These are phyloP conservation scores for Elmis aenea DNA, from an alignment of 2,888 invertebrate genomes.

Conservation along the genomic window DNA sequence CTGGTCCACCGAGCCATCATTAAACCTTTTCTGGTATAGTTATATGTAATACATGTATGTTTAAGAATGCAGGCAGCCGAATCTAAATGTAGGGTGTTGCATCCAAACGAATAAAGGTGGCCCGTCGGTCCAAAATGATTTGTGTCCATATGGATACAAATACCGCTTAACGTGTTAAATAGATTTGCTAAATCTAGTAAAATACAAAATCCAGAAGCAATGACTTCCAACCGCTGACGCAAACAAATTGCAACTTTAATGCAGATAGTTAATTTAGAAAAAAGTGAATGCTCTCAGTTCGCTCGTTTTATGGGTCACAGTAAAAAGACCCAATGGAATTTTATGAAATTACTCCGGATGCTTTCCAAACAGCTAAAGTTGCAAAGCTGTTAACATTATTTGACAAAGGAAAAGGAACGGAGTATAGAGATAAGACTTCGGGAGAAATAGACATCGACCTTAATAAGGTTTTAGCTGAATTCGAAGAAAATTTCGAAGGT, in stretches of 20 bases:
- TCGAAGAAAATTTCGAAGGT: too few species aligned
- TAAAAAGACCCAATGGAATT: conserved; percentile 8
- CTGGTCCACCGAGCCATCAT: too few species aligned
- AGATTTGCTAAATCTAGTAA: conserved; percentile 7
- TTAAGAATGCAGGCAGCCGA: too few species aligned
- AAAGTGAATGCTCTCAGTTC: conserved; percentile 8
- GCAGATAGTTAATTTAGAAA: conserved; percentile 10
- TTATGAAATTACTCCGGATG: conserved; percentile 11
- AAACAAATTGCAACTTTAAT: conserved; percentile 15
- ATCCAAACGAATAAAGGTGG: too few species aligned
- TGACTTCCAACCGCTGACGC: conserved; percentile 9
- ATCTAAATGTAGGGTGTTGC: too few species aligned
- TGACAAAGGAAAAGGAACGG: conserved; percentile 6
- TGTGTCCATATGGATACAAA: too few species aligned
- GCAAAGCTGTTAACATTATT: conserved; percentile 7
- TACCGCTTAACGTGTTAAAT: too few species aligned
- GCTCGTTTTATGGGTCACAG: conserved; percentile 11
- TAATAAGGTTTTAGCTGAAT: neutral
- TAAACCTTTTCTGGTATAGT: too few species aligned
- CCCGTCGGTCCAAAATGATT: too few species aligned
- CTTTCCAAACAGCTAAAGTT: conserved; percentile 10
- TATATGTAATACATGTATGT: too few species aligned
- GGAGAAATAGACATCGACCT: conserved; percentile 1
- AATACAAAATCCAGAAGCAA: conserved; percentile 8
- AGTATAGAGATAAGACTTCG: conserved; percentile 5